Evolutionary conservation across 1,140 invertebrate genomes (phyloP).

Genomic region (Lerema accius): DNA sequence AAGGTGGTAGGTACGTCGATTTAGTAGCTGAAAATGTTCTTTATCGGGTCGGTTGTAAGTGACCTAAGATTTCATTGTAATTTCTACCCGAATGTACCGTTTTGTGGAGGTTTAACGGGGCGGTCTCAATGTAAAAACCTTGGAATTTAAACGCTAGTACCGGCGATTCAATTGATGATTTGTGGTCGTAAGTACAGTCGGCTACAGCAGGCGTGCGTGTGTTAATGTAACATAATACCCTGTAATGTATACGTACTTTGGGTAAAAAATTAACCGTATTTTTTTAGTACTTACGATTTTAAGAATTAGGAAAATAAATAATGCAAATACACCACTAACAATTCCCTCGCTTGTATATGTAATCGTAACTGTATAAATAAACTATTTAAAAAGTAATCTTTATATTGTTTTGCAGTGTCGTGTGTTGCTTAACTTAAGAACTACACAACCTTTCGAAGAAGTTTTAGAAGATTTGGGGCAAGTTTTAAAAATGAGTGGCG

Average conservation of each 20-base stretch:
- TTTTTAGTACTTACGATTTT: neutral
- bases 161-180: constrained; percentile 42
- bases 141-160: constrained; percentile 44
- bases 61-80: constrained; percentile 21
- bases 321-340: too few relatives aligned
- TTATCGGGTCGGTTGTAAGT: constrained; percentile 19
- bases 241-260: constrained; percentile 8
- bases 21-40: constrained; percentile 13
- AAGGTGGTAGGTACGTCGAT: constrained; percentile 6
- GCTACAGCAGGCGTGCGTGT: neutral
- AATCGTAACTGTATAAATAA: too few relatives aligned
- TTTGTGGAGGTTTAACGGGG: constrained; percentile 44
- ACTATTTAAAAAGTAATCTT: too few relatives aligned
- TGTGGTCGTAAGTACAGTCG: constrained; percentile 20
- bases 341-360: too few relatives aligned
- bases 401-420: constrained; percentile 90
- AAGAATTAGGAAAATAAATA: too few relatives aligned
- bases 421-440: constrained; percentile 94
- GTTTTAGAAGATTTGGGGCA: constrained; percentile 96
- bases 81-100: constrained; percentile 33
- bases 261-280: neutral
- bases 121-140: constrained; percentile 58
- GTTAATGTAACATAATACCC: constrained; percentile 11
- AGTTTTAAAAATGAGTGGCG: constrained; percentile 94
- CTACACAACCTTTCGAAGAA: constrained; percentile 96